Base-by-base conservation (phyloP, 2,113 vertebrate species). In the Rhinopithecus roxellana region DNA sequence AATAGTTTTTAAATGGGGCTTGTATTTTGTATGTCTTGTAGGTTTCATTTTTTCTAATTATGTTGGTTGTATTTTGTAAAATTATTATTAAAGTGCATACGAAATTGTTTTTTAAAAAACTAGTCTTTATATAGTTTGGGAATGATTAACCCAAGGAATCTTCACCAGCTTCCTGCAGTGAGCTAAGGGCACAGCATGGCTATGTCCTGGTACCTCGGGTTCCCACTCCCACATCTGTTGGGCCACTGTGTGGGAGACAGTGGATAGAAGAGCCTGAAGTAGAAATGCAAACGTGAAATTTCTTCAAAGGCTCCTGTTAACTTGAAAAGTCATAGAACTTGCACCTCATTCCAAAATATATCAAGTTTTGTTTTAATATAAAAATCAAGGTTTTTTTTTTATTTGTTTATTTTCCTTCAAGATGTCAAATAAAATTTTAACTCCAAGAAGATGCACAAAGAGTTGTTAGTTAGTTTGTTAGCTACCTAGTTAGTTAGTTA, bases 11-110 rank as follows among this genome's bases (percentile, higher is more conserved):
- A 84, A 64, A 9, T 9, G 13, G 5, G 20, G 4, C 48, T 75
- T 40, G 13, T 12, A 55, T 50, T 92, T 72, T 74, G 1, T 77
- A 27, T 78, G 25, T 40, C 38, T 90, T 16, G 0, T 38, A 67
- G 61, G 20, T 8, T 43, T 92, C 50, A 55, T 82, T 70, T 93
- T 5, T 90, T 79, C 12, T 20, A 50, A 55, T 9, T 30, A 75
- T 79, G 93, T 97, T 69, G 40, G 16, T 80, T 72, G 12, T 79
- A 40, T 75, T 93, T 93, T 90, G 79, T 67, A 48, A 75, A 79
- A 55, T 13, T 32, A 38, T 69, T 30, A n/a, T 69, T 40, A 30
- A 77, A 83, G 48, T 82, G 77, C 20, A 40, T 30, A 38, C n/a
- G 14, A 45, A 77, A 20, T 75, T 59, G 48, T 82, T 23, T 64